Percentiles rank a stretch among this genome's conserved stretches.
Evolutionary conservation across 2,888 invertebrate genomes (phyloP).

Genomic region (Drosophila parthenogenetica): DNA sequence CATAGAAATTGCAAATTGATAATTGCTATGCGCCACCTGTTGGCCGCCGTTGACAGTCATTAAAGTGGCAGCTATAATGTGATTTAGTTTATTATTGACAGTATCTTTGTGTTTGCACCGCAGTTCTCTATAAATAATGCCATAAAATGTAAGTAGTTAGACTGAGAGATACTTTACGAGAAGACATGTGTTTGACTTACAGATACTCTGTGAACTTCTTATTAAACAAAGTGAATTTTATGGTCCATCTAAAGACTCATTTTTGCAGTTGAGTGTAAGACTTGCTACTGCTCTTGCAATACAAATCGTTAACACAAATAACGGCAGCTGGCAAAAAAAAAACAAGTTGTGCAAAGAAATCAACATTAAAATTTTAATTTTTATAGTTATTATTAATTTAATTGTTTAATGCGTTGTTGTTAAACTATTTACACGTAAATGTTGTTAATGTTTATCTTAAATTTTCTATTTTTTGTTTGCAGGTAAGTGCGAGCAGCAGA

Average conservation of each 20-base stretch:
- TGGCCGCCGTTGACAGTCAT: conserved; percentile 47
- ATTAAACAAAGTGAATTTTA: too few relatives aligned
- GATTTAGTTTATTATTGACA: conserved; percentile 12
- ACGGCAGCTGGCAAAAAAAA: conserved; percentile 27
- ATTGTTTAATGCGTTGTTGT: conserved; percentile 23
- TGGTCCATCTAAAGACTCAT: conserved; percentile 12
- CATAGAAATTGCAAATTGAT: conserved; percentile 57
- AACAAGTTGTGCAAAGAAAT: conserved; percentile 45
- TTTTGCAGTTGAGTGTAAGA: conserved; percentile 28
- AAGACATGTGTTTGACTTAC: conserved; percentile 1
- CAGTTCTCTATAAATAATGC: conserved; percentile 21
- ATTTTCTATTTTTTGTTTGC: conserved; percentile 56
- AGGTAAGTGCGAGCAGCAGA: conserved; percentile 54
- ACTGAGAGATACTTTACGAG: not conserved
- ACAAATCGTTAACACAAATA: conserved; percentile 27
- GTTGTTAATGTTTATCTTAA: conserved; percentile 52
- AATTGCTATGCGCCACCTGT: conserved; percentile 60
- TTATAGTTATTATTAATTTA: conserved; percentile 56
- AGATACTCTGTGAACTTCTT: conserved; percentile 8
- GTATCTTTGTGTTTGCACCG: conserved; percentile 14
- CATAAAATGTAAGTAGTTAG: conserved; percentile 9
- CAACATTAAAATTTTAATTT: conserved; percentile 26
- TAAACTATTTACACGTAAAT: conserved; percentile 57
- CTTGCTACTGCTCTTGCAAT: conserved; percentile 12
- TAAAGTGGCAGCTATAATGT: conserved; percentile 24